phyloP scores from a whole-genome alignment of 2,797 vertebrate species.

The Siniperca obscura region DNA sequence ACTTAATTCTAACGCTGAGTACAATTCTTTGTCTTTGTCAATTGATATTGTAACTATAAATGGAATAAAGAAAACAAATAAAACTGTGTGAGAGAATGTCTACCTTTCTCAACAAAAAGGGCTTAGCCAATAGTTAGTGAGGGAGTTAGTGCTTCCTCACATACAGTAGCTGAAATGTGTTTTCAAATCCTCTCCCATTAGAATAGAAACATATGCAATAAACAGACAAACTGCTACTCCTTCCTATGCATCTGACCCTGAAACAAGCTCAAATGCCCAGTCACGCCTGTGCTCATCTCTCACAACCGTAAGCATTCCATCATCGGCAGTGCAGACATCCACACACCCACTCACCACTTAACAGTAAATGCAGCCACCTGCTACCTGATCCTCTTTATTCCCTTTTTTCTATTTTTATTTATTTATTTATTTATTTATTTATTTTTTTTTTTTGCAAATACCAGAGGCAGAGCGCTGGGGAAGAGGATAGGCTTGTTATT shows the following conservation, averaged over 20 bases:
- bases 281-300: slow-evolving; percentile 36
- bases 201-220: slow-evolving; percentile 18
- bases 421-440: not conserved
- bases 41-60: no score
- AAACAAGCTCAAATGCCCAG: slow-evolving; percentile 48
- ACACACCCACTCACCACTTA: slow-evolving; percentile 63
- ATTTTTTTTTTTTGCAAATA: slow-evolving; percentile 5
- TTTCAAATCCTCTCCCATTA: slow-evolving; percentile 19
- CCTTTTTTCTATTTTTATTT: slow-evolving; percentile 11
- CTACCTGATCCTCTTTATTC: slow-evolving; percentile 46
- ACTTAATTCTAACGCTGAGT: not conserved
- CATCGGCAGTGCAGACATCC: slow-evolving; percentile 50
- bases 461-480: not conserved
- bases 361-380: slow-evolving; percentile 63
- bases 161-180: slow-evolving; percentile 7
- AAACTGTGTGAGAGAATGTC: no score
- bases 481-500: slow-evolving; percentile 36
- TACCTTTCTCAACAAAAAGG: no score
- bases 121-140: no score
- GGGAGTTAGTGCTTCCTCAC: not conserved
- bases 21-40: no score
- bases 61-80: no score
- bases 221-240: not conserved
- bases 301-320: slow-evolving; percentile 40
- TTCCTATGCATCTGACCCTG: slow-evolving; percentile 35